Conservation (phyloP, 2,113 vertebrate genomes). For the Pagrus major region DNA sequence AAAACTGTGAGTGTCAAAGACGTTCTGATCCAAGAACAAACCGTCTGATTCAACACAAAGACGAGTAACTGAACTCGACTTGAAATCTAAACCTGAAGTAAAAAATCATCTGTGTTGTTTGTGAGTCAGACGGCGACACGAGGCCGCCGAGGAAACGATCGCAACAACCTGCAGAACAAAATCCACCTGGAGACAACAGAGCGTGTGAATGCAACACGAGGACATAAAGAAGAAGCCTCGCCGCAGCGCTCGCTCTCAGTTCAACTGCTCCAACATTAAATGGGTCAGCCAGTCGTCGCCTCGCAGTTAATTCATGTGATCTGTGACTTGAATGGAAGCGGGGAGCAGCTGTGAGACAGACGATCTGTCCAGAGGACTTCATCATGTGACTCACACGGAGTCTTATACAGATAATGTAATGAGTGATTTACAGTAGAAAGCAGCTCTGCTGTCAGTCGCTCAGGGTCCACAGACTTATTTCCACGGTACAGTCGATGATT, state of each 20-base stretch:
- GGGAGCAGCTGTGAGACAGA: slow-evolving; percentile 44
- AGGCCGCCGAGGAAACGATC: neutral
- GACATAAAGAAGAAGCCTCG: too few species aligned
- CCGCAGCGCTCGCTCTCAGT: neutral
- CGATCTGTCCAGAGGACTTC: slow-evolving; percentile 30
- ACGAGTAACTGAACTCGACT: neutral
- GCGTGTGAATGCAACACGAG: neutral
- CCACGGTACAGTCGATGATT: neutral
- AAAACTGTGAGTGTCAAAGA: neutral
- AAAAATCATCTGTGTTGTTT: neutral
- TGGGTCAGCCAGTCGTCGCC: slow-evolving; percentile 67
- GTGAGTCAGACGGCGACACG: neutral
- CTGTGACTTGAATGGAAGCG: slow-evolving; percentile 38
- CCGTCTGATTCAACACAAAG: neutral
- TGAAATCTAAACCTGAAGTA: neutral
- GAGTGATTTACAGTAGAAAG: slow-evolving; percentile 23
- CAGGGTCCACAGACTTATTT: neutral
- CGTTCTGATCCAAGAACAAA: neutral
- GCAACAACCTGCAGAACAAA: neutral
- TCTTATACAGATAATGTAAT: slow-evolving; percentile 13
- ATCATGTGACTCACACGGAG: neutral
- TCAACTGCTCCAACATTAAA: slow-evolving; percentile 64
- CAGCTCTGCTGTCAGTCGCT: slow-evolving; percentile 11
- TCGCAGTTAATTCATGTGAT: slow-evolving; percentile 73
- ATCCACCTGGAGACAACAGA: neutral